These are phyloP conservation scores for Euwallacea fornicatus DNA, from an alignment of 1,140 invertebrate species.

Conservation along the genomic window DNA sequence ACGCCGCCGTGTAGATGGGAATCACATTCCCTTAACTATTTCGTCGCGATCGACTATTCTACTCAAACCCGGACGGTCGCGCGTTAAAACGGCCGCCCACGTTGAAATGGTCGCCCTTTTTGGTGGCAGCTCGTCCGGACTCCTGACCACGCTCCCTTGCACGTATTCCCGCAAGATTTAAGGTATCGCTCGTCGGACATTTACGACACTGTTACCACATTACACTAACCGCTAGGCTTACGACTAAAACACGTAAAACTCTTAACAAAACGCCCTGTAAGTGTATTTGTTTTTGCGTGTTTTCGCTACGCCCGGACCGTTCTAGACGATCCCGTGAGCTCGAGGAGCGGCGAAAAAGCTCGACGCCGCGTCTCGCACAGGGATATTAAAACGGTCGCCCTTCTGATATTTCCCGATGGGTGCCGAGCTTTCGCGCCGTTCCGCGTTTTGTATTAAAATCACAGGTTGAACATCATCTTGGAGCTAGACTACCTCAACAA, in stretches of 20 bases:
- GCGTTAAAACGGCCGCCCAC: neutral
- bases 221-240: constrained; percentile 10
- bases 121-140: too few species aligned
- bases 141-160: too few species aligned
- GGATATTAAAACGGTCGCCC: constrained; percentile 16
- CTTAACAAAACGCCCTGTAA: constrained; percentile 36
- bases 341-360: neutral
- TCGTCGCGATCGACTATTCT: too few species aligned
- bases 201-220: constrained; percentile 30
- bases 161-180: neutral
- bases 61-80: too few species aligned
- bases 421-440: too few species aligned
- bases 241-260: constrained; percentile 31
- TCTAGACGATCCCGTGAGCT: neutral
- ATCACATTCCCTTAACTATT: too few species aligned
- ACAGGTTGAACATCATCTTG: constrained; percentile 53
- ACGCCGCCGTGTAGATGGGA: too few species aligned
- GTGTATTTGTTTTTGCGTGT: constrained; percentile 32
- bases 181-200: neutral
- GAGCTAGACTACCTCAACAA: constrained; percentile 22
- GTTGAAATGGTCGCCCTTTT: neutral
- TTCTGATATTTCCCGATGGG: too few species aligned
- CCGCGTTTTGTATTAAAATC: constrained; percentile 45
- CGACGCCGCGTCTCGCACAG: neutral
- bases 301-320: constrained; percentile 13